A percentile compares a stretch with the other conserved stretches of the same genome.
Conservation (phyloP, 2,113 vertebrate genomes). For the Emydocephalus ijimae region DNA sequence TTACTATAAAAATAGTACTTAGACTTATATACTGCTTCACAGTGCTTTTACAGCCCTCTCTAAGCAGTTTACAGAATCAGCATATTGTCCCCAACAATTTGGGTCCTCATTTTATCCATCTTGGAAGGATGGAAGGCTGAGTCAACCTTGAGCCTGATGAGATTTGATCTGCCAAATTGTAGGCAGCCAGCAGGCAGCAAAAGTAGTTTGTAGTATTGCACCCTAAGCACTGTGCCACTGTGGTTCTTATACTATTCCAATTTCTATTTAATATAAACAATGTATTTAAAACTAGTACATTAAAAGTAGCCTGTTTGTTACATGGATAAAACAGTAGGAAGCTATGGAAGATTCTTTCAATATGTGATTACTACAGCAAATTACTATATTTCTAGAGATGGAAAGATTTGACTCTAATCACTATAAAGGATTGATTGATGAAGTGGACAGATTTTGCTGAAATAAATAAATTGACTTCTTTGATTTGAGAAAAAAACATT, state of each 20-base stretch:
- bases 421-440: neutral
- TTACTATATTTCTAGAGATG: neutral
- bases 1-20: neutral
- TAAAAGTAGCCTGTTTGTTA: constrained; percentile 26
- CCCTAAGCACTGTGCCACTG: no score
- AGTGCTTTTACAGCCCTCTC: no score
- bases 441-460: neutral
- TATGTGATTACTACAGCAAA: neutral
- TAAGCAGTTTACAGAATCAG: no score
- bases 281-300: neutral
- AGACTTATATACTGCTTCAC: no score
- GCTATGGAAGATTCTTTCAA: neutral
- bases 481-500: neutral
- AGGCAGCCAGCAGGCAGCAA: no score
- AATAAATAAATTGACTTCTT: neutral
- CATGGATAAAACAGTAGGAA: neutral
- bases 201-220: no score
- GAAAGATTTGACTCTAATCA: neutral
- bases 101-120: no score
- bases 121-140: no score
- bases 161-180: no score
- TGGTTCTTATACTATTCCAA: neutral
- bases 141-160: no score
- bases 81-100: no score
- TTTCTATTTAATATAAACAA: neutral